phyloP scores from a whole-genome alignment of 2,888 invertebrate species.

The Oscheius onirici region DNA sequence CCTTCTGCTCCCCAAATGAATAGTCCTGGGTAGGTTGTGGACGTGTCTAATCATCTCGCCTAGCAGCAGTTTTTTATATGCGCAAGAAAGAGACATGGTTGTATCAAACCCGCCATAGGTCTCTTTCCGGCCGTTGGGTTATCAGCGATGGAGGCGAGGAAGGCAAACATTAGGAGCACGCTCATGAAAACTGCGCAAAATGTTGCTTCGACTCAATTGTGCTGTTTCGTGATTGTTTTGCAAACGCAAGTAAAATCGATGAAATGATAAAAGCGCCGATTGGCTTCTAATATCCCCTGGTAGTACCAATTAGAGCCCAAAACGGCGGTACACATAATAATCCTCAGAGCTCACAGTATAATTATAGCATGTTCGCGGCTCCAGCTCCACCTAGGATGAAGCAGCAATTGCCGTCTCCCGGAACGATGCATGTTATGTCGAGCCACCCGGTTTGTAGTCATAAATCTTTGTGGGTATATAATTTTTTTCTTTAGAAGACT shows the following conservation, averaged over 20 bases:
- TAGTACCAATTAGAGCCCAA: background rate
- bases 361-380: conserved; percentile 21
- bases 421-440: conserved; percentile 13
- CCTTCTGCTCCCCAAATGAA: background rate
- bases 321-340: too few relatives aligned
- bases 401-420: conserved; percentile 16
- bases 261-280: background rate
- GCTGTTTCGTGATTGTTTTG: background rate
- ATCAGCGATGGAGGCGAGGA: conserved; percentile 29
- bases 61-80: background rate
- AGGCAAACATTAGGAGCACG: conserved; percentile 28
- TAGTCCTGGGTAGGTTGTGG: conserved; percentile 25
- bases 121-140: conserved; percentile 18
- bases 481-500: conserved; percentile 10
- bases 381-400: conserved; percentile 19
- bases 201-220: background rate
- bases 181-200: conserved; percentile 30
- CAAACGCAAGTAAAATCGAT: background rate
- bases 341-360: background rate
- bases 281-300: background rate
- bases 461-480: background rate
- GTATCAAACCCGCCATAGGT: conserved; percentile 23
- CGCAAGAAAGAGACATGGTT: conserved; percentile 1
- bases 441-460: conserved; percentile 11
- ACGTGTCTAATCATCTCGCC: too few relatives aligned